Evolutionary conservation across 2,888 invertebrate species (phyloP), one percentile per base, ranked within the genome.

Genomic region (Drosophila suboccidentalis): DNA sequence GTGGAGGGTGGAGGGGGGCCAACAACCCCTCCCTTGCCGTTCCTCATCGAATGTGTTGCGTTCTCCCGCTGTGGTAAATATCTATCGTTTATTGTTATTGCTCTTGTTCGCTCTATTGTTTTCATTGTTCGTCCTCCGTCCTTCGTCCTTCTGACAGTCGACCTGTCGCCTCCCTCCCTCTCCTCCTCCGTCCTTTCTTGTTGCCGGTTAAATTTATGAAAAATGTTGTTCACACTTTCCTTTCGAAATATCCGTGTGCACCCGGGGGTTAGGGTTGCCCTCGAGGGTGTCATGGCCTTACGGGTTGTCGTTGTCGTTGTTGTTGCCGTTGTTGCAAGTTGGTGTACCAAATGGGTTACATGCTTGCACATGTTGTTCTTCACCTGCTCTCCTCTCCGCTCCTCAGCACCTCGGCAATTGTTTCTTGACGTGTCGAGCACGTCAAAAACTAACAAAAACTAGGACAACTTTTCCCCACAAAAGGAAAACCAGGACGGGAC

Each of bases 221-320:
- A 91, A 91, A 91, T 90, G 86, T 82, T 91, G 90, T 91, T 91
- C 91, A 91, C 91, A 91, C 91, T 91, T 91, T 82, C 67, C 65
- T 62, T 57, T 63, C 43, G 65, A 57, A 66, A 71, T 49, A 50
- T 62, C 51, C 51, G 43, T 69, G 73, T 44, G 38, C 38, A 57
- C 39, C 26, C 46, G 36, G 60, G 71, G 64, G 44, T 47, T 57
- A 38, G 36, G 39, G 54, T 54, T 66, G 36, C 43, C 62, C 75
- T 74, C 51, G 49, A 61, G 72, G 74, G 62, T 59, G 67, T 58
- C 47, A 44, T 41, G 73, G 47, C 39, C 29, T 43, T 71, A 17
- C 53, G 43, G 10, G 38, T 41, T 38, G 17, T 46, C 39, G 13
- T 13, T 58, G 15, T 49, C 19, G n/a, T 47, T 39, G 41, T 41